Percentiles rank a stretch among this genome's conserved stretches.
These are phyloP conservation scores for Rhincodon typus DNA, from an alignment of 2,797 vertebrate genomes.

Conservation along the genomic window DNA sequence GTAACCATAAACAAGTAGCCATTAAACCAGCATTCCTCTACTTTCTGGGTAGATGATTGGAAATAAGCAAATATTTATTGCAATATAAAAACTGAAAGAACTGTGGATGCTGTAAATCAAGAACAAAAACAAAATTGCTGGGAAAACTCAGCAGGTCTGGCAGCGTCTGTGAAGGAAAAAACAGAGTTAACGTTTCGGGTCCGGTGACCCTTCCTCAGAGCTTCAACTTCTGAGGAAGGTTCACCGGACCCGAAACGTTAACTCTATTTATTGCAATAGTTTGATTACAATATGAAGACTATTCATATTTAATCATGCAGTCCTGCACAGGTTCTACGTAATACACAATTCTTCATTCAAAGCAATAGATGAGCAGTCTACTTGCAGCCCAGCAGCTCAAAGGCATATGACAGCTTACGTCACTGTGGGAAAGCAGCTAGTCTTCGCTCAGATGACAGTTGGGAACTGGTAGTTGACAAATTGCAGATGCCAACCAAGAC, in stretches of 20 bases:
- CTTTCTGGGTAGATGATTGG: background rate
- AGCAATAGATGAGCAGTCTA: background rate
- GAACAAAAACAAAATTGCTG: too few relatives aligned
- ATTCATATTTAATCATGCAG: background rate
- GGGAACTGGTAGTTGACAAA: background rate
- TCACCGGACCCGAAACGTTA: too few relatives aligned
- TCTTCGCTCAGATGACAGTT: background rate
- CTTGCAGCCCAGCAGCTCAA: background rate
- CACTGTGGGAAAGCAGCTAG: background rate
- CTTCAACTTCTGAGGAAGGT: too few relatives aligned
- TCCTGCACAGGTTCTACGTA: background rate
- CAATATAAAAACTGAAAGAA: too few relatives aligned
- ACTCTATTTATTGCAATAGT: too few relatives aligned
- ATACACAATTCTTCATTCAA: background rate
- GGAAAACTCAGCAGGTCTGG: too few relatives aligned
- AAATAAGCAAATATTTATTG: background rate
- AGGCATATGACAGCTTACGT: background rate
- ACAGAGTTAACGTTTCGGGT: too few relatives aligned
- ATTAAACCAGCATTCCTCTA: background rate
- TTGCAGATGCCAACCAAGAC: background rate
- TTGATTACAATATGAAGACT: background rate
- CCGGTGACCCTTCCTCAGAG: too few relatives aligned
- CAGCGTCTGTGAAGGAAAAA: too few relatives aligned
- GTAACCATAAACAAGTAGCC: background rate
- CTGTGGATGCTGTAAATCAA: too few relatives aligned